Percentiles rank a stretch among this genome's conserved stretches.
phyloP scores from a whole-genome alignment of 1,140 invertebrate genomes.

The Zaprionus capensis region DNA sequence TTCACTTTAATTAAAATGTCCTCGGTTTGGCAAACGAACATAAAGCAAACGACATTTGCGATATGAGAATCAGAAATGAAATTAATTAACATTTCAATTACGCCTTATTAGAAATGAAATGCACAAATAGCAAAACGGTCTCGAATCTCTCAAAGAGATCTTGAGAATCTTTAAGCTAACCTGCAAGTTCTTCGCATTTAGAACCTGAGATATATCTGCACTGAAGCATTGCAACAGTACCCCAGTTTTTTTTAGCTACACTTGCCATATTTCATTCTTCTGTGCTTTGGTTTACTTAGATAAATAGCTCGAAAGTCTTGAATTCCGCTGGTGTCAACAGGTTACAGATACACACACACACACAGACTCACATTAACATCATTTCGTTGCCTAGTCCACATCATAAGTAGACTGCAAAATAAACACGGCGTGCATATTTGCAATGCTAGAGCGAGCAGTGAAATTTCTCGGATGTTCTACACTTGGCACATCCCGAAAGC shows the following conservation, averaged over 20 bases:
- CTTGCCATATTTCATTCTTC: background rate
- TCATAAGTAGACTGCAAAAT: slow-evolving; percentile 49
- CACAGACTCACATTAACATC: slow-evolving; percentile 1
- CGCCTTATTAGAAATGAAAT: background rate
- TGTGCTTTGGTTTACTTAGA: slow-evolving; percentile 2
- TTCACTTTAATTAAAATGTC: slow-evolving; percentile 17
- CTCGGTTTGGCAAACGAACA: background rate
- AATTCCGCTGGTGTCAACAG: slow-evolving; percentile 32
- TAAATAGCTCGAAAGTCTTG: slow-evolving; percentile 21
- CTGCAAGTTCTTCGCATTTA: background rate
- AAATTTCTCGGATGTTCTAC: slow-evolving; percentile 44
- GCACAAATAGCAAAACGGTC: background rate
- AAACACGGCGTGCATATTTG: slow-evolving; percentile 46
- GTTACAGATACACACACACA: slow-evolving; percentile 22
- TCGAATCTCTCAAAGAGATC: background rate
- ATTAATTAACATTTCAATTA: slow-evolving; percentile 4
- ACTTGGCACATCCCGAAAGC: slow-evolving; percentile 22
- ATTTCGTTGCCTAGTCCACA: slow-evolving; percentile 23
- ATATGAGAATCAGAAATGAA: background rate
- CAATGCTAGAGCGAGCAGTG: slow-evolving; percentile 41
- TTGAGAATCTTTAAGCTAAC: background rate
- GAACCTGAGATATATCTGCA: background rate
- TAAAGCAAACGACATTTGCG: slow-evolving; percentile 8
- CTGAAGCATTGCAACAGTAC: background rate
- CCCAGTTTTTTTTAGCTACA: background rate